These are phyloP conservation scores for Acipenser oxyrinchus DNA, from an alignment of 2,797 vertebrate genomes.

Conservation along the genomic window DNA sequence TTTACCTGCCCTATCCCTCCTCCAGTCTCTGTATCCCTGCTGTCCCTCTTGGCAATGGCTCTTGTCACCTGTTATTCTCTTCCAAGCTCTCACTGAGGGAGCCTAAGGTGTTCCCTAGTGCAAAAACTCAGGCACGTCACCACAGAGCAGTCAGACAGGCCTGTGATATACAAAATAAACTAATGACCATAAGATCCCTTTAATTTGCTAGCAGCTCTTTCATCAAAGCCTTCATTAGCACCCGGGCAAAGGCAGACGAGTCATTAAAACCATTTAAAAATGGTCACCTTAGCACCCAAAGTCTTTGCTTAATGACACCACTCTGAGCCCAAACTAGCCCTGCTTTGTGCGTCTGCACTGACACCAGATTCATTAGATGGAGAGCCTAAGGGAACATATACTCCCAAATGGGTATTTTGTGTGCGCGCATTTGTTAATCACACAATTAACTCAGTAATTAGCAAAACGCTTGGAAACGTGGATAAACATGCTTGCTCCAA, in stretches of 20 bases:
- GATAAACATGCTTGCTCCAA: constrained; percentile 28
- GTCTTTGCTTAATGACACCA: constrained; percentile 27
- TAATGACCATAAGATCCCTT: constrained; percentile 27
- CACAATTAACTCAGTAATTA: constrained; percentile 39
- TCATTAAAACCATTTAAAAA: constrained; percentile 25
- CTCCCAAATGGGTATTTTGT: constrained; percentile 24
- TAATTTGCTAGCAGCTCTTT: constrained; percentile 23
- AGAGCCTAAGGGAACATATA: constrained; percentile 27
- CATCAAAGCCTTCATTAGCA: constrained; percentile 39
- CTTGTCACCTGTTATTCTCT: too few species aligned
- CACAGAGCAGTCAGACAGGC: constrained; percentile 7
- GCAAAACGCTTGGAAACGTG: constrained; percentile 33
- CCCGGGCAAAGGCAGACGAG: constrained; percentile 20
- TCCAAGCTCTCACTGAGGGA: too few species aligned
- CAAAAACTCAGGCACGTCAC: background rate
- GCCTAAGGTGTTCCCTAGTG: background rate
- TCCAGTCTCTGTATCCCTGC: too few species aligned
- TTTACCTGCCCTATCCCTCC: too few species aligned
- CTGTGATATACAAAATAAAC: constrained; percentile 42
- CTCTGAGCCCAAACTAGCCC: constrained; percentile 25
- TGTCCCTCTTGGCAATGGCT: too few species aligned
- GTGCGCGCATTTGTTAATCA: constrained; percentile 35
- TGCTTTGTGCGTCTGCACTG: constrained; percentile 21
- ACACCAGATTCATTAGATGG: constrained; percentile 31
- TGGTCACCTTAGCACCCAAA: constrained; percentile 21